Base-by-base conservation (phyloP, 2,797 vertebrate species). In the Crocidura indochinensis region DNA sequence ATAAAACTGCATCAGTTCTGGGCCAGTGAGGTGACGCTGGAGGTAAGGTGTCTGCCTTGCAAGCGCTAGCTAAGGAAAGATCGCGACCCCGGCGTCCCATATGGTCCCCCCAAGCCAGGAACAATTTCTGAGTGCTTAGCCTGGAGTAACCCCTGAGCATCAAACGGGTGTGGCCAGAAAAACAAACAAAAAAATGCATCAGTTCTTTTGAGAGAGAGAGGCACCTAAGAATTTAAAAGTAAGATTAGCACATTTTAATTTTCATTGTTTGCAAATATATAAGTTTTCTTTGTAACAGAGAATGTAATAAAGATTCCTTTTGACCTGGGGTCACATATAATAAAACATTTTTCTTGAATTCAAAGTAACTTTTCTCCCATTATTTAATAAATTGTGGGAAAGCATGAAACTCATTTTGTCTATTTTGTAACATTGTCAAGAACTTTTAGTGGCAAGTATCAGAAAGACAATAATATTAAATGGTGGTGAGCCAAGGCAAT, bases 351-450 rank as follows among this genome's bases (percentile, higher is more conserved):
- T 12, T 0, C 64, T 79, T 84, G 20, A 6, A 69, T 84, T 74
- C 29, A 51, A 47, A 4, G 22, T 69, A 9, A 80, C 2, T 71
- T 86, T 27, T 38, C 38, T 51, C 17, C 12, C n/a, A 60, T 77
- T 38, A 49, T 64, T 87, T 76, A 83, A 91, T 93, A 80, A 15
- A 71, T 31, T 47, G 29, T 60, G 1, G 15, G 64, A 81, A 91
- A 81, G 7, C 12, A 68, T n/a, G 2, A 0, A n/a, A 20, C 56
- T 88, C 44, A 67, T 62, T 29, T 19, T 87, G 1, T 56, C 6
- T 2, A 65, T 79, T 93, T 75, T 47, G 27, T 82, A 27, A 24
- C n/a, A 64, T 56, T 47, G 27, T 38, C 46, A 49, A 15, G 75
- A 83, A 87, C 27, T 75, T 38, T 71, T 38, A 15, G 24, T 77